phyloP scores from a whole-genome alignment of 2,888 invertebrate genomes.

The Mantis religiosa region DNA sequence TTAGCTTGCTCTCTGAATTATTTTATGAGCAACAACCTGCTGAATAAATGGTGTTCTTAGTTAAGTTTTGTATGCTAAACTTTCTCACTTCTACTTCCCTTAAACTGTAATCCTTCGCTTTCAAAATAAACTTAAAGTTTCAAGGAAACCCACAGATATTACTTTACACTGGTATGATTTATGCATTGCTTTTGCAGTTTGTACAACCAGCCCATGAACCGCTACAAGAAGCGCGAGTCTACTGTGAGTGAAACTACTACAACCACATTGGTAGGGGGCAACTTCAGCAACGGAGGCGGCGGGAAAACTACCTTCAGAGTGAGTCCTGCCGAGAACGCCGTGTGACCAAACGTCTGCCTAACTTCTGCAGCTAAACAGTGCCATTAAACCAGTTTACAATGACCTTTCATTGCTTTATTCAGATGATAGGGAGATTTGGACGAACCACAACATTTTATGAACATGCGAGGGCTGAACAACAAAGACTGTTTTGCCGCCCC shows the following conservation, averaged over 20 bases:
- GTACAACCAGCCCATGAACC: conserved; percentile 65
- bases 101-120: no score
- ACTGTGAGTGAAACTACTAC: conserved; percentile 76
- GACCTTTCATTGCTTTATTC: not conserved
- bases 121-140: no score
- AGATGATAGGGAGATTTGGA: not conserved
- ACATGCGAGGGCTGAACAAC: no score
- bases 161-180: no score
- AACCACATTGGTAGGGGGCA: conserved; percentile 62
- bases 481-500: no score
- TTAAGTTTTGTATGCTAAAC: no score
- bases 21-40: no score
- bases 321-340: conserved; percentile 28
- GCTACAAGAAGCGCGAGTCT: conserved; percentile 69
- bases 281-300: conserved; percentile 36
- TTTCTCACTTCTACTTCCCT: no score
- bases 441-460: not conserved
- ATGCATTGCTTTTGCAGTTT: conserved; percentile 48
- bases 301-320: not conserved
- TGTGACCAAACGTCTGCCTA: conserved; percentile 5
- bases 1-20: no score
- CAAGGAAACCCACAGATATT: no score
- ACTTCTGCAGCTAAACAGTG: not conserved
- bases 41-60: no score
- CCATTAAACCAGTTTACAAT: not conserved